phyloP scores from a whole-genome alignment of 1,140 invertebrate genomes.

The Calephelis nemesis region DNA sequence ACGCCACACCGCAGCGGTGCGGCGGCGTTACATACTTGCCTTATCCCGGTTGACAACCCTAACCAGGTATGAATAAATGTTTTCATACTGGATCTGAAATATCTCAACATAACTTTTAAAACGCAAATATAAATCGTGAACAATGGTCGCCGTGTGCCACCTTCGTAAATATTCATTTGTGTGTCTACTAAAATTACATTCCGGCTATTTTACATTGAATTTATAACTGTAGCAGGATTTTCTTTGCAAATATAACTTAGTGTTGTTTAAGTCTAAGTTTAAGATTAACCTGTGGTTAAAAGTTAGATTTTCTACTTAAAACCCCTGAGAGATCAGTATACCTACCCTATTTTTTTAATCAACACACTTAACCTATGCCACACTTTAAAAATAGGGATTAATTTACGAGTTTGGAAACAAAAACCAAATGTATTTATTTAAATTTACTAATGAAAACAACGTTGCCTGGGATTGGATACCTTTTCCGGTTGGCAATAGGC shows the following conservation, averaged over 20 bases:
- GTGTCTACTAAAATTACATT: constrained; percentile 3
- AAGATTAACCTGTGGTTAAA: not conserved
- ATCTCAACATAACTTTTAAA: constrained; percentile 29
- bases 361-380: too few relatives aligned
- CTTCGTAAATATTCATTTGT: constrained; percentile 16
- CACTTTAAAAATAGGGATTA: too few relatives aligned
- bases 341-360: too few relatives aligned
- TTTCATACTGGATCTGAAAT: constrained; percentile 36
- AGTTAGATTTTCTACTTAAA: not conserved
- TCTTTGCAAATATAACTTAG: not conserved
- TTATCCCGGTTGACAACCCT: not conserved
- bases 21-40: too few relatives aligned
- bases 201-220: constrained; percentile 6
- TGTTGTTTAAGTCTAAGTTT: not conserved
- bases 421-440: too few relatives aligned
- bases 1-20: too few relatives aligned
- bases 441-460: too few relatives aligned
- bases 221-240: not conserved
- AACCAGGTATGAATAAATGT: constrained; percentile 34
- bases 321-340: too few relatives aligned
- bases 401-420: too few relatives aligned
- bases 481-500: too few relatives aligned
- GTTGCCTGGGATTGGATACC: too few relatives aligned
- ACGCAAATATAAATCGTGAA: constrained; percentile 30
- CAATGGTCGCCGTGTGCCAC: constrained; percentile 25